Base-by-base conservation (phyloP, 2,797 vertebrate species). In the Oryzias sinensis region DNA sequence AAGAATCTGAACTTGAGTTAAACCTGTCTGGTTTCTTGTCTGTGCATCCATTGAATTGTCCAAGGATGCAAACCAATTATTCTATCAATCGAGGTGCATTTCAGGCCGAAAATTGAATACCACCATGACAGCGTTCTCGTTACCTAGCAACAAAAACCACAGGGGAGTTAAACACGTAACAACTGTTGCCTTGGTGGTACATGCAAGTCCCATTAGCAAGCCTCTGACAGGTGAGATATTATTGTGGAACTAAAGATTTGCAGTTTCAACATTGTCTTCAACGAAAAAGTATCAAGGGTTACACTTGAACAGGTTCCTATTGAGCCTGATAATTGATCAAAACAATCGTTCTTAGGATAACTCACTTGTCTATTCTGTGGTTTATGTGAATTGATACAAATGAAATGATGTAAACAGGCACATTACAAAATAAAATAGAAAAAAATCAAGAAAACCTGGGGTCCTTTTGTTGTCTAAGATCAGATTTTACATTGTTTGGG, bases 111-210 rank as follows among this genome's bases (percentile, higher is more conserved):
- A 56, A 56, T 63, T 20, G 17, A 66, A 73, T 57, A 65, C 64
- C 57, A 52, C 76, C 61, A 75, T 56, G 72, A 68, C 62, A 29
- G 57, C 7, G 18, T 40, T 29, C 60, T 80, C 67, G 76, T 72
- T 80, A 68, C 83, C 76, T 79, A 81, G 85, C 82, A 88, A 89
- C 85, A 57, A 56, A 68, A 53, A 43, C 53, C 2, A 7, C 22
- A 1, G 59, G 47, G 65, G 69, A 53, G 43, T 37, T 49, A 64
- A 54, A 33, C 67, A 46, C 70, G 71, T 73, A 64, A 72, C 65
- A 53, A 76, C 69, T 54, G 83, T 79, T 84, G 76, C 80, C 66
- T 59, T 65, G 71, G 76, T 53, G 59, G 22, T 55, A 24, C 59
- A 70, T 42, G 56, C 46, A 25, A 64, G 15, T 16, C 43, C 44